Conservation (phyloP, 2,797 vertebrate species). For the Cyprinodon diabolis region DNA sequence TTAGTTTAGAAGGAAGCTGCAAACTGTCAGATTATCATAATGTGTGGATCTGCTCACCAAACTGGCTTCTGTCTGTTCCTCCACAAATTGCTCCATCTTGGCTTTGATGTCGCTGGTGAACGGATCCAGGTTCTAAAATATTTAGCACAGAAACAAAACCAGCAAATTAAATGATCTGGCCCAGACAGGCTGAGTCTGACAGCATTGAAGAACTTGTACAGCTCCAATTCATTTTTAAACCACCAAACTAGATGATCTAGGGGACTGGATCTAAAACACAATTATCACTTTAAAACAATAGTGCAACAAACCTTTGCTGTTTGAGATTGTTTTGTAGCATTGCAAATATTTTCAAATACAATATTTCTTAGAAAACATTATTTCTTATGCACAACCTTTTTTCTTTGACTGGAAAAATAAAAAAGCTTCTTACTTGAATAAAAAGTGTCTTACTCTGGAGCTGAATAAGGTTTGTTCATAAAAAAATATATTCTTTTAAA, state of each 20-base stretch:
- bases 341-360: too few species aligned
- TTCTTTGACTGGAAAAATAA: background rate
- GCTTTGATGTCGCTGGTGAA: constrained; percentile 67
- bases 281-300: too few species aligned
- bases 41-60: constrained; percentile 78
- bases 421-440: background rate
- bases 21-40: background rate
- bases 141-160: constrained; percentile 4
- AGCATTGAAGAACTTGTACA: too few species aligned
- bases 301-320: too few species aligned
- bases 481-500: too few species aligned
- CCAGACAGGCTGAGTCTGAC: too few species aligned
- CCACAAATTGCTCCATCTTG: constrained; percentile 81
- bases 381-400: background rate
- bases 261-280: too few species aligned
- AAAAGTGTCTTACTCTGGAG: background rate
- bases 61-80: constrained; percentile 82
- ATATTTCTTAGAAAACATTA: background rate
- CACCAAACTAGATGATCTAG: background rate
- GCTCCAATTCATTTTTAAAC: background rate
- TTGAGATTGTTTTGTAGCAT: background rate
- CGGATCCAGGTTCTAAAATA: constrained; percentile 70
- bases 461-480: too few species aligned
- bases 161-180: background rate
- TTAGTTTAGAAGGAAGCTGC: background rate